Conservation (phyloP, 2,888 invertebrate species). For the Autographa pulchrina region DNA sequence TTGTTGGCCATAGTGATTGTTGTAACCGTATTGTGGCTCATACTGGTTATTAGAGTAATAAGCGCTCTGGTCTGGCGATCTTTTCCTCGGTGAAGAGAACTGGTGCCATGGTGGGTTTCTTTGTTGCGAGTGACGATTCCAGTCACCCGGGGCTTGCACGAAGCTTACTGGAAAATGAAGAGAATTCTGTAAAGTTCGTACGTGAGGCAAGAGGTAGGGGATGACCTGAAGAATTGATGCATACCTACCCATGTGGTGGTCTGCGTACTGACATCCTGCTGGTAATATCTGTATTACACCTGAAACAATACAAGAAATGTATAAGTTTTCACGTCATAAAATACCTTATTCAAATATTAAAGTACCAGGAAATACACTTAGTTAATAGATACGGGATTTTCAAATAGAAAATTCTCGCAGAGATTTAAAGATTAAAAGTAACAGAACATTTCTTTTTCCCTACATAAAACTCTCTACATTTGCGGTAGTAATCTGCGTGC, state of each 20-base stretch:
- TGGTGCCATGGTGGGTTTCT: slow-evolving; percentile 82
- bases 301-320: slow-evolving; percentile 67
- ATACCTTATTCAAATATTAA: not conserved
- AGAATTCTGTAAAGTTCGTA: slow-evolving; percentile 34
- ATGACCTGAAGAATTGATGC: slow-evolving; percentile 76
- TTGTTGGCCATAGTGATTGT: slow-evolving; percentile 8
- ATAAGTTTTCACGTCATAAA: not conserved
- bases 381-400: no score
- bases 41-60: slow-evolving; percentile 51
- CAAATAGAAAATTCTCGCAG: no score
- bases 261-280: slow-evolving; percentile 76
- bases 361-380: no score
- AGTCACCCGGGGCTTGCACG: slow-evolving; percentile 73
- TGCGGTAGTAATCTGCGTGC: not conserved
- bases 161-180: slow-evolving; percentile 74
- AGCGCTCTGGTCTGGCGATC: slow-evolving; percentile 73
- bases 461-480: not conserved
- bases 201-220: slow-evolving; percentile 3
- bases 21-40: slow-evolving; percentile 34
- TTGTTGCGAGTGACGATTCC: slow-evolving; percentile 72
- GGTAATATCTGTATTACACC: slow-evolving; percentile 72
- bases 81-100: slow-evolving; percentile 81
- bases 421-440: not conserved
- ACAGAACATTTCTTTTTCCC: not conserved
- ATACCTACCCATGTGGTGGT: slow-evolving; percentile 87